A percentile compares a stretch with the other conserved stretches of the same genome.
phyloP scores from a whole-genome alignment of 1,140 invertebrate genomes.

The Carposina sasakii region DNA sequence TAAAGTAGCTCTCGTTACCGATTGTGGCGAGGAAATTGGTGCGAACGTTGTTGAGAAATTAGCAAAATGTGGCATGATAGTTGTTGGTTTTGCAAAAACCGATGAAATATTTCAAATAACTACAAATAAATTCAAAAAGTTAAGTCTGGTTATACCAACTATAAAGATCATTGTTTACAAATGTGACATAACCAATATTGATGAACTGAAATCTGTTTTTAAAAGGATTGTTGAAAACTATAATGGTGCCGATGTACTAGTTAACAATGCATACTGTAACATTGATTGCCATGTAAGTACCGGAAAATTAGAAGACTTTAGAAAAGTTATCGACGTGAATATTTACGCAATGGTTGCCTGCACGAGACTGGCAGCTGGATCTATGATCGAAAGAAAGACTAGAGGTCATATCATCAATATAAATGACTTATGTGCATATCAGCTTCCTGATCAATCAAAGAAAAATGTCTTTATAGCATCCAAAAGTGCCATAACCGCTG shows the following conservation, averaged over 20 bases:
- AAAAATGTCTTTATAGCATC: slow-evolving; percentile 19
- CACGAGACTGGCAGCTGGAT: slow-evolving; percentile 17
- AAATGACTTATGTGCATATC: slow-evolving; percentile 15
- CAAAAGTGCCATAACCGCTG: slow-evolving; percentile 17
- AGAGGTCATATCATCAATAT: slow-evolving; percentile 28
- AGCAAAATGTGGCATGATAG: slow-evolving; percentile 73
- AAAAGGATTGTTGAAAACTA: slow-evolving; percentile 14
- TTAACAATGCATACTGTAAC: slow-evolving; percentile 22
- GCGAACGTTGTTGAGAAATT: slow-evolving; percentile 69
- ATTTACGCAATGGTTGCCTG: slow-evolving; percentile 20
- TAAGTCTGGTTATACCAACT: background rate
- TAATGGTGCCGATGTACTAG: slow-evolving; percentile 18
- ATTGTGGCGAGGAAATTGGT: slow-evolving; percentile 78
- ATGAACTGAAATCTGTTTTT: slow-evolving; percentile 15
- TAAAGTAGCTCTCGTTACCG: slow-evolving; percentile 78
- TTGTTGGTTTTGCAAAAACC: slow-evolving; percentile 75
- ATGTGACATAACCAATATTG: slow-evolving; percentile 18
- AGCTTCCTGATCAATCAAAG: slow-evolving; percentile 15
- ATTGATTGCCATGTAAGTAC: slow-evolving; percentile 16
- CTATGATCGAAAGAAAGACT: slow-evolving; percentile 19
- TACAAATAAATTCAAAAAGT: slow-evolving; percentile 12
- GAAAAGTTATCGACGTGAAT: slow-evolving; percentile 21
- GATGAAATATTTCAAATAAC: slow-evolving; percentile 10
- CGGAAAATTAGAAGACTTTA: slow-evolving; percentile 18
- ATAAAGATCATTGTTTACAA: slow-evolving; percentile 19